Evolutionary conservation across 1,140 invertebrate genomes (phyloP).

Genomic region (Drosophila pseudoobscura): DNA sequence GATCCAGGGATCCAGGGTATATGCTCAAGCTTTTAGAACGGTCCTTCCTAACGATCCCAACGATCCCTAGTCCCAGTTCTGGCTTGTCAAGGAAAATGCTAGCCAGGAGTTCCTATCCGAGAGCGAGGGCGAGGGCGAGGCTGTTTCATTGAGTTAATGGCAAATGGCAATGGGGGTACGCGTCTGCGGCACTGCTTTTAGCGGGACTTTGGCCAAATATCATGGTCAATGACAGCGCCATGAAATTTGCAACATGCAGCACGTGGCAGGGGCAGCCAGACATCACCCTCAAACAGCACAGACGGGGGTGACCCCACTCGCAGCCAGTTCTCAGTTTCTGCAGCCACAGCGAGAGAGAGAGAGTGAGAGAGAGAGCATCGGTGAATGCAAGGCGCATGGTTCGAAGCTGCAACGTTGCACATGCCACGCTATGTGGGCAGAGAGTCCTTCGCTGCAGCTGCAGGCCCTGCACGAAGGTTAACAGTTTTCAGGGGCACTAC

Average conservation of each 20-base stretch:
- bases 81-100: neutral
- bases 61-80: no score
- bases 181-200: no score
- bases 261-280: constrained; percentile 66
- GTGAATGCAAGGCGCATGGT: constrained; percentile 67
- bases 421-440: constrained; percentile 30
- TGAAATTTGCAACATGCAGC: constrained; percentile 46
- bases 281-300: constrained; percentile 50
- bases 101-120: constrained; percentile 18
- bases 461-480: constrained; percentile 73
- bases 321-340: neutral
- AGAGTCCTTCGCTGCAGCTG: constrained; percentile 28
- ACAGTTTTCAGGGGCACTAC: constrained; percentile 75
- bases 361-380: constrained; percentile 11
- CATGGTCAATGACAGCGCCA: constrained; percentile 71
- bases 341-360: constrained; percentile 10
- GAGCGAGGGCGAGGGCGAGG: constrained; percentile 17
- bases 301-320: constrained; percentile 5
- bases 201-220: constrained; percentile 51
- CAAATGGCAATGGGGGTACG: constrained; percentile 1
- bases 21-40: no score
- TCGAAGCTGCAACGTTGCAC: constrained; percentile 57
- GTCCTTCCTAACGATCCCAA: no score
- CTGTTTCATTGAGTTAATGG: constrained; percentile 29
- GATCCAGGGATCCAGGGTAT: no score